These are phyloP conservation scores for Adelognathus sp. DNA, from an alignment of 2,888 invertebrate species.

Conservation along the genomic window DNA sequence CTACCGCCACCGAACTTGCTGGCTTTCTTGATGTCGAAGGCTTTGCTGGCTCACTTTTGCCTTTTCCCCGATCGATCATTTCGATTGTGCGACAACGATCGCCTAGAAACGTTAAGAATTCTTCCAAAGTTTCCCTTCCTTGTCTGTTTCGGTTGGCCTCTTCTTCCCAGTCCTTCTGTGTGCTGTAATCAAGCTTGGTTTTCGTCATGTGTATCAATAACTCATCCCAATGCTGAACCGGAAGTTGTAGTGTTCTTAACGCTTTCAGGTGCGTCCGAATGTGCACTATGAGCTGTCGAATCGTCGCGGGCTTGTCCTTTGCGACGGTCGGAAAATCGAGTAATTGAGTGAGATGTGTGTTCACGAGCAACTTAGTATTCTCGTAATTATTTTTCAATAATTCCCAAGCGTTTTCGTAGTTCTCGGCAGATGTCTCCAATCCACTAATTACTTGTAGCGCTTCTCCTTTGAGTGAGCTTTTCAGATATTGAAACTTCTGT, in stretches of 20 bases:
- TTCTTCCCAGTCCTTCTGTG: slow-evolving; percentile 63
- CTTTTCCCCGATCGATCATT: slow-evolving; percentile 19
- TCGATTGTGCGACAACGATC: slow-evolving; percentile 30
- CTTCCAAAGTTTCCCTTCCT: slow-evolving; percentile 14
- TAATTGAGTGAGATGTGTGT: slow-evolving; percentile 59
- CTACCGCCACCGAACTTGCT: slow-evolving; percentile 12
- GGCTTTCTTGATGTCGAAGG: neutral
- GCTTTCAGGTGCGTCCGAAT: slow-evolving; percentile 56
- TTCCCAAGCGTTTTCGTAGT: slow-evolving; percentile 61
- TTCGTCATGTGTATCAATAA: slow-evolving; percentile 63
- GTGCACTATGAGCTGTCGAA: slow-evolving; percentile 57
- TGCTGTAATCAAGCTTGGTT: slow-evolving; percentile 61
- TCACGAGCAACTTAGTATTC: slow-evolving; percentile 58
- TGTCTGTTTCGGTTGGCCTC: slow-evolving; percentile 14
- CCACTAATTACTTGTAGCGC: slow-evolving; percentile 55
- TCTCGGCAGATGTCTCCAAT: slow-evolving; percentile 57
- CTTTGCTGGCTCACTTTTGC: slow-evolving; percentile 11
- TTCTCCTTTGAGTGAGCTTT: slow-evolving; percentile 44
- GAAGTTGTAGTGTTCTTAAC: slow-evolving; percentile 60
- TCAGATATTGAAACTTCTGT: slow-evolving; percentile 63
- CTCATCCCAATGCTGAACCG: slow-evolving; percentile 63
- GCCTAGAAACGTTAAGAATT: slow-evolving; percentile 18
- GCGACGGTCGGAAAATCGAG: slow-evolving; percentile 47
- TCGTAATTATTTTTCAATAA: slow-evolving; percentile 56
- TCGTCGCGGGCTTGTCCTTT: slow-evolving; percentile 31